Base-by-base conservation (phyloP, 2,113 vertebrate species). In the Mesembrinibis cayennensis region DNA sequence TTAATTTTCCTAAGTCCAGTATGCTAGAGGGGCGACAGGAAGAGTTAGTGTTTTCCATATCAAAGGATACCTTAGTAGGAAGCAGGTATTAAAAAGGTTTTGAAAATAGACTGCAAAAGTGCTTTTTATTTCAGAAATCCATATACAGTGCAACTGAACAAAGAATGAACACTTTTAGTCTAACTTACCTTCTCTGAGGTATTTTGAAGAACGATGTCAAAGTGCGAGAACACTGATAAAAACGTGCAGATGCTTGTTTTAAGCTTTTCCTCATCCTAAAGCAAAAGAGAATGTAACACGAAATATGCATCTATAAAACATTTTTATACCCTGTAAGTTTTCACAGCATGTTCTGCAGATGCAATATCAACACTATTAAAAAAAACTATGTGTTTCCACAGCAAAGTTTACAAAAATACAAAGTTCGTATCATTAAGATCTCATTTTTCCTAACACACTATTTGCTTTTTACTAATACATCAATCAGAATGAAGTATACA, bases 201-300 rank as follows among this genome's bases (percentile, higher is more conserved):
- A 56, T 98, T 98, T 44, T 99, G 98, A 92, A 99, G 85, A 89
- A 99, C 92, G 79, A 99, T 63, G 36, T 97, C 98, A 61, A 99
- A 98, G 97, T 99, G 99, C 8, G 99, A 98, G 72, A 99, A 96
- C 81, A 99, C 98, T 45, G 99, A 99, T 63, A 99, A 97, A 97
- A 99, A 99, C 0, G 99, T 99, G 93, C 99, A 99, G 95, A 99
- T 95, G 84, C 99, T 99, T 3, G 98, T 99, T 98, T 99, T 99
- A 79, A 99, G 98, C 87, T 98, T 98, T 78, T 99, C 99, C 83
- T 99, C 99, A 96, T 98, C 98, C 99, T 99, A 95, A 32, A 95
- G 36, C 83, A 49, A 93, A 91, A 92, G 21, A 69, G 15, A 89
- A 91, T 26, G 6, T 32, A 85, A 69, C 12, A 56, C 32, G 58